Percentiles rank a stretch among this genome's conserved stretches.
These are phyloP conservation scores for Phalangium opilio DNA, from an alignment of 2,888 invertebrate species.

Conservation along the genomic window DNA sequence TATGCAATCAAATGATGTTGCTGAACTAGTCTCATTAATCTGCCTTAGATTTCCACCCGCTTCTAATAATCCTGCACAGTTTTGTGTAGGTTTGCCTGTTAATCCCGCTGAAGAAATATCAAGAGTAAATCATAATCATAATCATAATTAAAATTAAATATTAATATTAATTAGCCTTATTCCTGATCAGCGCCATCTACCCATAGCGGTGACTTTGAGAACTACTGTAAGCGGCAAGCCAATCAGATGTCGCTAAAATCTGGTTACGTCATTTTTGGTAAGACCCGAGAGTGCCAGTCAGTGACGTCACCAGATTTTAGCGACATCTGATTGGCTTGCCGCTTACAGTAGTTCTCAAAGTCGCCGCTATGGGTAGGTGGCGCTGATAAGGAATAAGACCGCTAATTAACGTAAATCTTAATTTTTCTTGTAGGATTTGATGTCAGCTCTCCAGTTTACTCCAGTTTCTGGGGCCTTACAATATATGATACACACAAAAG, in stretches of 20 bases:
- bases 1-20: slow-evolving; percentile 56
- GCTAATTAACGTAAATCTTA: not conserved
- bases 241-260: no score
- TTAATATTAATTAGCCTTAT: no score
- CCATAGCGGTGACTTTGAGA: no score
- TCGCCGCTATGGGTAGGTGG: no score
- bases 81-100: slow-evolving; percentile 8
- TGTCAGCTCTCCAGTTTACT: slow-evolving; percentile 5
- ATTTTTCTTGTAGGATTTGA: slow-evolving; percentile 4
- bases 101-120: not conserved
- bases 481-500: slow-evolving; percentile 12
- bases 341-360: no score
- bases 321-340: no score
- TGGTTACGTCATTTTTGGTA: no score
- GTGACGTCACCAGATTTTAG: no score
- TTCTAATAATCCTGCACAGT: slow-evolving; percentile 22
- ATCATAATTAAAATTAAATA: not conserved
- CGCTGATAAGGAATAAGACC: no score
- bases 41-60: slow-evolving; percentile 52
- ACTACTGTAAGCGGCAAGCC: no score
- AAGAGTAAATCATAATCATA: not conserved
- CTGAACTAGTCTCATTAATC: slow-evolving; percentile 49
- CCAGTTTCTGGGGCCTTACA: slow-evolving; percentile 9
- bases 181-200: no score
- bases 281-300: no score